These are phyloP conservation scores for Galerucella calmariensis DNA, from an alignment of 2,888 invertebrate genomes.

Conservation along the genomic window DNA sequence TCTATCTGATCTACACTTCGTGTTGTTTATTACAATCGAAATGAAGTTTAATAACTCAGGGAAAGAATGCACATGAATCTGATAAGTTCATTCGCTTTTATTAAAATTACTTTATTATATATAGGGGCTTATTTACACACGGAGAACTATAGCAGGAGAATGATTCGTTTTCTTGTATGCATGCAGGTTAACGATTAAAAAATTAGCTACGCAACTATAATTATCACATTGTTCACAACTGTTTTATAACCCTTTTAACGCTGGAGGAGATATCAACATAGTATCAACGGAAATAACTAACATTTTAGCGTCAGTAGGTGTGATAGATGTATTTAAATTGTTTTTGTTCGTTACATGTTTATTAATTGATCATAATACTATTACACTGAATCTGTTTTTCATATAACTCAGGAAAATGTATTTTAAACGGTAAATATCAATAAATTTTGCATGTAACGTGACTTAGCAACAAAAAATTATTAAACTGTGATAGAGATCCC, in stretches of 20 bases:
- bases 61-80: slow-evolving; percentile 38
- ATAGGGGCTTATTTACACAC: slow-evolving; percentile 31
- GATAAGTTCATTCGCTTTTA: slow-evolving; percentile 36
- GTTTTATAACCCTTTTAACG: slow-evolving; percentile 32
- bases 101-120: slow-evolving; percentile 33
- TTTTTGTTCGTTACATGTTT: slow-evolving; percentile 4
- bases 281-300: slow-evolving; percentile 21
- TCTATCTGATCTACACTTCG: slow-evolving; percentile 23
- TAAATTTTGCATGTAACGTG: no score
- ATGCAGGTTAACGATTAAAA: slow-evolving; percentile 36
- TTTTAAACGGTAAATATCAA: no score
- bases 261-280: slow-evolving; percentile 18
- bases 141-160: slow-evolving; percentile 24
- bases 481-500: no score
- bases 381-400: background rate
- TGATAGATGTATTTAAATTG: background rate
- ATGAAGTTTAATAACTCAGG: slow-evolving; percentile 35
- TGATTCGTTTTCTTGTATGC: slow-evolving; percentile 30
- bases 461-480: no score
- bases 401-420: no score
- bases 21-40: slow-evolving; percentile 28
- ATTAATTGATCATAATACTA: background rate
- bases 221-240: slow-evolving; percentile 37
- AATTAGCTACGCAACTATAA: slow-evolving; percentile 35
- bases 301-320: slow-evolving; percentile 2